Base-by-base conservation (phyloP, 92 coral and sea anemone species). In the Phymanthus crucifer region DNA sequence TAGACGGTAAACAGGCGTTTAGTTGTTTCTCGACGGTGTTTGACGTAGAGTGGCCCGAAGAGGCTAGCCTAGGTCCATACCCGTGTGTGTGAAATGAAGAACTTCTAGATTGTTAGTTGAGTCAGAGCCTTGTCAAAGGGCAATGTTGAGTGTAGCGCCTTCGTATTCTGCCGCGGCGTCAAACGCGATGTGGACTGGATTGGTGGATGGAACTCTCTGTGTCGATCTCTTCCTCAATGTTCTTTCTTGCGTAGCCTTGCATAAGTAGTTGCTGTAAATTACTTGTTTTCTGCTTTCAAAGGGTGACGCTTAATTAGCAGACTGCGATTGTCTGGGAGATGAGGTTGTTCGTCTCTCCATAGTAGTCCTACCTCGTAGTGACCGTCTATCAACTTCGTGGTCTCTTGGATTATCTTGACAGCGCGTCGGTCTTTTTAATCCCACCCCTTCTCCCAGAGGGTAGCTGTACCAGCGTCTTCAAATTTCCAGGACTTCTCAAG, bases 281-380 rank as follows among this genome's bases (percentile, higher is more conserved):
- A 80, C 5, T 79, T 70, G 19, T 83, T 81, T 11, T 29, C 68
- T 58, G 68, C 1, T 1, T 83, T 67, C 58, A 35, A 71, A 33
- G 83, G 67, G 80, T 80, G 84, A 58, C 26, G 83, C 78, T 83
- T 87, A 27, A 87, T 50, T 64, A 65, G 32, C 27, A 87, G 52
- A 21, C 64, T n/a, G 27, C 84, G 67, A 40, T 83, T 87, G 75
- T 77, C 66, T 50, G 91, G 91, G 23, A 83, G 80, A n/a, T 35
- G 50, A 35, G 91, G 84, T 48, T 87, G 61, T 23, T 65, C 76
- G 46, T 77, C 43, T 43, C 50, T 78, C 84, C 88, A 87, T 80
- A 78, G 72, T 14, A 87, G 71, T 7, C 82, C 91, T 80, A 87
- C 83, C 73, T 87, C 84, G n/a, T 83, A 87, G 70, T 83, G 91